phyloP scores from a whole-genome alignment of 2,113 vertebrate genomes.

The Prinia subflava region DNA sequence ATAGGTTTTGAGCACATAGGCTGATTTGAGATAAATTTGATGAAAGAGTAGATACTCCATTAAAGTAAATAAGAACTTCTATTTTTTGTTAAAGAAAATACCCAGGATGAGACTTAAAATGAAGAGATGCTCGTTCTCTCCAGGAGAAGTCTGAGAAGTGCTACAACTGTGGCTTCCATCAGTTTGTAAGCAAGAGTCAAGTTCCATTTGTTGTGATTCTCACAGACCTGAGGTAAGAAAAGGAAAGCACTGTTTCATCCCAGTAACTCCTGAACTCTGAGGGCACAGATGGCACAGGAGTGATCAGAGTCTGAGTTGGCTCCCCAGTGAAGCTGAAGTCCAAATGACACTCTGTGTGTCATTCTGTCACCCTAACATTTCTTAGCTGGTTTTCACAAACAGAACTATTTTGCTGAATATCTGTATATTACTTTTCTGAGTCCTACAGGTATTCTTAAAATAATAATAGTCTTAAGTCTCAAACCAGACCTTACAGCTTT shows the following conservation, averaged over 20 bases:
- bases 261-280: background rate
- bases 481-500: background rate
- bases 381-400: background rate
- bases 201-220: background rate
- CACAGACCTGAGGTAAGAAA: background rate
- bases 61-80: background rate
- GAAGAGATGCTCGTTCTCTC: background rate
- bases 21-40: background rate
- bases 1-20: background rate
- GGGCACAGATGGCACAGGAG: background rate
- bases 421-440: background rate
- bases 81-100: background rate
- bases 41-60: background rate
- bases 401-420: background rate
- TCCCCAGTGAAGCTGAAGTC: background rate
- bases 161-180: background rate
- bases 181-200: background rate
- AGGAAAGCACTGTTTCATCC: background rate
- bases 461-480: background rate
- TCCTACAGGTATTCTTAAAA: background rate
- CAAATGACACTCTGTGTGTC: background rate
- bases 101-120: background rate
- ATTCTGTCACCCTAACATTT: background rate
- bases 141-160: background rate
- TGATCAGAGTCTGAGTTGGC: background rate